A percentile compares a stretch with the other conserved stretches of the same genome.
Evolutionary conservation across 2,888 invertebrate genomes (phyloP).

Genomic region (Phaonia tiefii): DNA sequence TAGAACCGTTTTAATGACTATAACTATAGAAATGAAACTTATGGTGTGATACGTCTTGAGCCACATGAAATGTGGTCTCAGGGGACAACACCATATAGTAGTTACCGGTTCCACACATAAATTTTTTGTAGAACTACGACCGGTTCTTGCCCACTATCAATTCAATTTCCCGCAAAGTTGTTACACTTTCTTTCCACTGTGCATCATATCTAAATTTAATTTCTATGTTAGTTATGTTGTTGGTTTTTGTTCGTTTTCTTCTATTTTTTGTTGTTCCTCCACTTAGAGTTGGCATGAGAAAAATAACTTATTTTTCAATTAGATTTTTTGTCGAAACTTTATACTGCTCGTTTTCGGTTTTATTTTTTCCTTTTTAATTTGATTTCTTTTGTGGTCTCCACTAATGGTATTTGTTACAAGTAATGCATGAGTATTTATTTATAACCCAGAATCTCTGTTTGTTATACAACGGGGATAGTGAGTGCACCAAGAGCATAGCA

Average conservation of each 20-base stretch:
- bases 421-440: conserved; percentile 40
- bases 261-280: conserved; percentile 28
- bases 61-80: too few relatives aligned
- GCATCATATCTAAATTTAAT: too few relatives aligned
- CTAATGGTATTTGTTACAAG: conserved; percentile 55
- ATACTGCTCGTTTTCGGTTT: conserved; percentile 9
- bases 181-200: too few relatives aligned
- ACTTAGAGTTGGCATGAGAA: conserved; percentile 52
- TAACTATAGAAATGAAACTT: too few relatives aligned
- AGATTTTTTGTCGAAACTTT: conserved; percentile 56
- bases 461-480: neutral
- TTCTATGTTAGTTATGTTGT: too few relatives aligned
- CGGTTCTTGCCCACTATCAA: too few relatives aligned
- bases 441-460: conserved; percentile 1
- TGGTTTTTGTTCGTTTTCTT: conserved; percentile 5
- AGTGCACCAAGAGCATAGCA: conserved; percentile 1
- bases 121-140: too few relatives aligned
- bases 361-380: conserved; percentile 46
- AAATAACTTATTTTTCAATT: conserved; percentile 65
- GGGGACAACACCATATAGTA: too few relatives aligned
- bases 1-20: too few relatives aligned
- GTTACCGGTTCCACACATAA: too few relatives aligned
- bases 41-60: too few relatives aligned
- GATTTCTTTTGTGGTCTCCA: conserved; percentile 53
- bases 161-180: too few relatives aligned